phyloP scores from a whole-genome alignment of 2,888 invertebrate species.

The Mechanitis mazaeus region DNA sequence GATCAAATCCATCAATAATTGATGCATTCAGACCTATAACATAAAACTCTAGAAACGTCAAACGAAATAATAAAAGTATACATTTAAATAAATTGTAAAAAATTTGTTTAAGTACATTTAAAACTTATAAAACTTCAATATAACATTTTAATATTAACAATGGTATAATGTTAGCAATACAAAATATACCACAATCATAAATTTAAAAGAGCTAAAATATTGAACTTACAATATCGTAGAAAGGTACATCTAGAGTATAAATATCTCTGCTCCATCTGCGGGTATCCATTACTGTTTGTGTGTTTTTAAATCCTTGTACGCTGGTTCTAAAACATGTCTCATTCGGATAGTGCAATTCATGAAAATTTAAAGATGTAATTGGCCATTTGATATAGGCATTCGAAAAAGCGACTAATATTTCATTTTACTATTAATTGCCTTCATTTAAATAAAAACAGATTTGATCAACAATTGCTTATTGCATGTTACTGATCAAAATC shows the following conservation, averaged over 20 bases:
- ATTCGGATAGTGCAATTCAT: slow-evolving; percentile 37
- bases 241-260: slow-evolving; percentile 16
- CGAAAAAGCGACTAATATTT: no score
- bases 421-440: no score
- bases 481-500: no score
- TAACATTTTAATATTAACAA: no score
- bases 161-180: no score
- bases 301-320: slow-evolving; percentile 44
- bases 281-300: slow-evolving; percentile 53
- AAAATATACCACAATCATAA: no score
- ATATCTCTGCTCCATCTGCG: slow-evolving; percentile 23
- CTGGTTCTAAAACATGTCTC: slow-evolving; percentile 35
- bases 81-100: no score
- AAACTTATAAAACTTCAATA: no score
- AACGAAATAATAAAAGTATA: not conserved
- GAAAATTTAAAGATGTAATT: slow-evolving; percentile 29
- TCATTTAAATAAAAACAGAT: not conserved
- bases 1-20: slow-evolving; percentile 60
- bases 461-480: not conserved
- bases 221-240: not conserved
- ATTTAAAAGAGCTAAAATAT: no score
- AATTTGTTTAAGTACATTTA: no score
- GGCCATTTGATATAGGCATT: not conserved
- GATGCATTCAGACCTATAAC: slow-evolving; percentile 34
- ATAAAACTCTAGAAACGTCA: slow-evolving; percentile 2